Evolutionary conservation across 2,797 vertebrate species (phyloP).

Genomic region (Euphonia xanthogaster): DNA sequence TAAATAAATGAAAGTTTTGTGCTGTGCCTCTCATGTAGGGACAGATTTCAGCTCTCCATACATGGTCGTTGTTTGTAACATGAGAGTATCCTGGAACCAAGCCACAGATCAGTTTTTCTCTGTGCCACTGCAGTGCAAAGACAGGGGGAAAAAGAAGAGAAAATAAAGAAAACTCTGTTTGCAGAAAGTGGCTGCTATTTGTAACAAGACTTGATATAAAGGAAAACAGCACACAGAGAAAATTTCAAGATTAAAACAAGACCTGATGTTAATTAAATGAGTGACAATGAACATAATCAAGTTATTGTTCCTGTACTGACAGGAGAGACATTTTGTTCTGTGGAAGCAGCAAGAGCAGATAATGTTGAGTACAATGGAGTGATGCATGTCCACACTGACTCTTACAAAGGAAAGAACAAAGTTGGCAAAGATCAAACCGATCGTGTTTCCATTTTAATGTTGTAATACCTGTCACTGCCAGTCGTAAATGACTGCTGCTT

Average conservation of each 20-base stretch:
- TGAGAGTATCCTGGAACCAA: not conserved
- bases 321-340: not conserved
- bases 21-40: not conserved
- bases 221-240: not conserved
- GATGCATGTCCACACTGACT: not conserved
- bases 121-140: not conserved
- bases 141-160: not conserved
- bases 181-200: not conserved
- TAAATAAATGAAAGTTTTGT: not conserved
- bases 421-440: slow-evolving; percentile 45
- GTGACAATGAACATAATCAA: not conserved
- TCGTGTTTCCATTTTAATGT: slow-evolving; percentile 45
- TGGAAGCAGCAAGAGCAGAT: not conserved
- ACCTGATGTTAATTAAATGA: not conserved
- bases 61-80: not conserved
- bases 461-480: slow-evolving; percentile 46
- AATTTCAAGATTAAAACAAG: not conserved
- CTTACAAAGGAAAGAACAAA: slow-evolving; percentile 43
- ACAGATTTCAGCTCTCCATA: not conserved
- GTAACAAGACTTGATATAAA: not conserved
- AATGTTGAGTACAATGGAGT: not conserved
- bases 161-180: not conserved
- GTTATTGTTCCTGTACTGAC: not conserved
- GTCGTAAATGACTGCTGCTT: slow-evolving; percentile 23
- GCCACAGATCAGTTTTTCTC: not conserved